These are phyloP conservation scores for Stegodyphus mimosarum DNA, from an alignment of 1,140 invertebrate genomes.

Conservation along the genomic window DNA sequence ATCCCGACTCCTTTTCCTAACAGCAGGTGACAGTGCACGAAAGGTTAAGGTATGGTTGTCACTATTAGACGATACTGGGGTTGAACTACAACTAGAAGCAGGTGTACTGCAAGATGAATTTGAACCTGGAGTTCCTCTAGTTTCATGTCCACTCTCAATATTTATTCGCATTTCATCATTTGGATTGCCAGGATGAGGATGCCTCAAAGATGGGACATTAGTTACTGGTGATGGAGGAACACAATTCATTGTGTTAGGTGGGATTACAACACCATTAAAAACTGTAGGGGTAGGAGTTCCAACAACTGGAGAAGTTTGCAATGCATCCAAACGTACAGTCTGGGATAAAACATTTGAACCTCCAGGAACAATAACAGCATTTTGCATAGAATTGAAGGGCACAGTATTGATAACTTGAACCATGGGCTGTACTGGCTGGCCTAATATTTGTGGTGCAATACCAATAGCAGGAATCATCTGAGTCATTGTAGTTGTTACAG, in stretches of 20 bases:
- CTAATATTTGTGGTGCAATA: slow-evolving; percentile 75
- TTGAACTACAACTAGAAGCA: slow-evolving; percentile 62
- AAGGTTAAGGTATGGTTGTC: slow-evolving; percentile 48
- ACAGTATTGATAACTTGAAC: slow-evolving; percentile 78
- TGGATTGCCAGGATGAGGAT: slow-evolving; percentile 35
- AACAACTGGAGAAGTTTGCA: slow-evolving; percentile 43
- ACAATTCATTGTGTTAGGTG: slow-evolving; percentile 50
- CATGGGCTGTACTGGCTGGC: slow-evolving; percentile 73
- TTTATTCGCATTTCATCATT: slow-evolving; percentile 43
- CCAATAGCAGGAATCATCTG: slow-evolving; percentile 75
- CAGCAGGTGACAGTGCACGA: slow-evolving; percentile 65
- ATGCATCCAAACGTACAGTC: slow-evolving; percentile 56
- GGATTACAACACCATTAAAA: slow-evolving; percentile 54
- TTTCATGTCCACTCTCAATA: slow-evolving; percentile 42
- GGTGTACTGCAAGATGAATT: slow-evolving; percentile 62
- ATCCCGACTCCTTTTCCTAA: slow-evolving; percentile 73
- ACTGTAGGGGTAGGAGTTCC: slow-evolving; percentile 45
- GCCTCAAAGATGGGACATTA: slow-evolving; percentile 18
- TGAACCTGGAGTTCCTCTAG: slow-evolving; percentile 58
- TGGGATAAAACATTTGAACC: slow-evolving; percentile 71
- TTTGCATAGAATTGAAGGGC: slow-evolving; percentile 72
- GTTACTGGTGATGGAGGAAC: slow-evolving; percentile 25
- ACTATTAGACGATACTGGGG: slow-evolving; percentile 56
- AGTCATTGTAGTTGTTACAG: slow-evolving; percentile 77
- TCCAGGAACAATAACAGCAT: slow-evolving; percentile 80